phyloP scores from a whole-genome alignment of 2,797 vertebrate species.

The Psittacula derbiana region DNA sequence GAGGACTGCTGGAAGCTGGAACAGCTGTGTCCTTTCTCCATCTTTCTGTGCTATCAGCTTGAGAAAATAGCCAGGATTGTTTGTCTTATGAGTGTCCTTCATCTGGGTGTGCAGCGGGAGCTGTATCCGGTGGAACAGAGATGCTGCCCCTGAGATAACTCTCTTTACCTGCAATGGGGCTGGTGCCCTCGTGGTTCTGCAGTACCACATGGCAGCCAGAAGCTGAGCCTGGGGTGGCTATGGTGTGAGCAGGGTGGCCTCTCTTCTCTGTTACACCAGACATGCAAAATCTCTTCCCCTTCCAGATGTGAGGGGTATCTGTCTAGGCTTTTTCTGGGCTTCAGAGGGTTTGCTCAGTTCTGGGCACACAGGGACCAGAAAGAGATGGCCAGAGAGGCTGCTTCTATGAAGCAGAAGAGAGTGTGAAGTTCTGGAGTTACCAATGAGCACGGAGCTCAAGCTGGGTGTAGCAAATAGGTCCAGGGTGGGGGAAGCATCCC shows the following conservation, averaged over 20 bases:
- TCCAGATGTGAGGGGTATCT: neutral
- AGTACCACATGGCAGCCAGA: neutral
- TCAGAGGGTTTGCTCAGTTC: neutral
- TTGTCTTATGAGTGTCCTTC: neutral
- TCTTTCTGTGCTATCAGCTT: neutral
- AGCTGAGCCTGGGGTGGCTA: neutral
- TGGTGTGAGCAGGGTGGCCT: neutral
- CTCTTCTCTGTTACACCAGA: neutral
- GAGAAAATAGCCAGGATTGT: conserved; percentile 24
- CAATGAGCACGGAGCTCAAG: neutral
- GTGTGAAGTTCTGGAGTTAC: neutral
- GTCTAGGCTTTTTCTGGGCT: neutral
- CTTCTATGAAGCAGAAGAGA: neutral
- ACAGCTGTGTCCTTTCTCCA: conserved; percentile 14
- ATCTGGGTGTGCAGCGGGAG: neutral
- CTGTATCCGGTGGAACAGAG: neutral
- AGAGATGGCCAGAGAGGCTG: neutral
- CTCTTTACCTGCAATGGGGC: neutral
- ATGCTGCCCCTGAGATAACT: neutral
- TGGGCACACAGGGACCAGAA: neutral
- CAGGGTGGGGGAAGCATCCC: neutral
- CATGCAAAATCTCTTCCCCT: neutral
- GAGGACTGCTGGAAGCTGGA: neutral
- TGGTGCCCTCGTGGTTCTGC: neutral
- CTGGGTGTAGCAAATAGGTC: neutral